These are phyloP conservation scores for Chondrosia reniformis DNA, from an alignment of 37 sponge, comb jelly and placozoan species.

Conservation along the genomic window DNA sequence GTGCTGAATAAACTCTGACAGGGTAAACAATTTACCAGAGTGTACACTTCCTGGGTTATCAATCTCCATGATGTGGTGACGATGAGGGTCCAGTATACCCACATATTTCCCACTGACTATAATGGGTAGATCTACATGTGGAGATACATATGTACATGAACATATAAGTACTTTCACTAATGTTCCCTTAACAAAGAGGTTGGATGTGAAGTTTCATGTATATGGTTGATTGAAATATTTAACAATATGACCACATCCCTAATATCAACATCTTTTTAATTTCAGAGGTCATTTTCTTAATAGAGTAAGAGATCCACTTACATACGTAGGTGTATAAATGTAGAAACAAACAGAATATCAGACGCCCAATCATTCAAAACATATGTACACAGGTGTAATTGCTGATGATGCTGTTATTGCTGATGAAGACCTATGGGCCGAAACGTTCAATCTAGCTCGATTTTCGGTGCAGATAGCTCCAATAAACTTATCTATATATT, in stretches of 20 bases:
- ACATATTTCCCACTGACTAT: slow-evolving; percentile 60
- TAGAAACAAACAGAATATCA: too few species aligned
- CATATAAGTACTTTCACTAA: background rate
- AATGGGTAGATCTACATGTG: slow-evolving; percentile 54
- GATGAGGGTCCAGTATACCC: slow-evolving; percentile 67
- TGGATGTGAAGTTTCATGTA: background rate
- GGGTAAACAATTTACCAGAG: background rate
- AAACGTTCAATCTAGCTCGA: too few species aligned
- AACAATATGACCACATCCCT: background rate
- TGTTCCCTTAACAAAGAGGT: background rate
- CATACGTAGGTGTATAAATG: too few species aligned
- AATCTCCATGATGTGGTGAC: background rate
- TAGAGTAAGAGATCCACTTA: too few species aligned
- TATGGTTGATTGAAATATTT: too few species aligned
- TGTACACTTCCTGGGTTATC: background rate
- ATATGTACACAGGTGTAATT: too few species aligned
- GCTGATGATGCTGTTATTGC: too few species aligned
- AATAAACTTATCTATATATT: too few species aligned
- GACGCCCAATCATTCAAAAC: too few species aligned
- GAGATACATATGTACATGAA: background rate
- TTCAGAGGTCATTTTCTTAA: background rate
- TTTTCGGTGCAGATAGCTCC: too few species aligned
- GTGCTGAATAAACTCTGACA: background rate
- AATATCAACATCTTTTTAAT: background rate
- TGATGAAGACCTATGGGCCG: too few species aligned